Evolutionary conservation across 2,888 invertebrate genomes (phyloP), one percentile per base, ranked within the genome.

Genomic region (Leptarthrus brevirostris): DNA sequence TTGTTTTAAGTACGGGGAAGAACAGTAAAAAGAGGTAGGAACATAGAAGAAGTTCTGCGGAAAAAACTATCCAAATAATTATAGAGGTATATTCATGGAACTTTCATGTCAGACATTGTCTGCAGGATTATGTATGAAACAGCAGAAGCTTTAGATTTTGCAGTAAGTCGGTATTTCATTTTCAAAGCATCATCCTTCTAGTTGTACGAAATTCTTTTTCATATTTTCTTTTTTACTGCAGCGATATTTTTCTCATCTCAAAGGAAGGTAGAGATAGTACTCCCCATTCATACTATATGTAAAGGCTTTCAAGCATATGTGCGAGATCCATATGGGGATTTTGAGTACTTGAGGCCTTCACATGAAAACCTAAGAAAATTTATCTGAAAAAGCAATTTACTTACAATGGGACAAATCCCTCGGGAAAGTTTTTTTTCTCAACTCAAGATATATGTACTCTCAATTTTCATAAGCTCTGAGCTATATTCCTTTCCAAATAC

Each of bases 321-420:
- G 30, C 24, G 26, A 47, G 18, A n/a, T 14, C 34, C 10, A 30
- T 10, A 52, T 56, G 44, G 44, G 44, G 30, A 34, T 18, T 53
- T 34, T 34, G 52, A 53, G 49, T 34, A 70, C 70, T 53, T 53
- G 64, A 70, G 52, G 70, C 18, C 52, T 52, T 22, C 36, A 18
- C 36, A 70, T 34, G 30, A 53, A 36, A 47, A 72, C 56, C 72
- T 56, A 40, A 58, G 47, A 56, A 58, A 58, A 58, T 58, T 58
- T 72, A 72, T 72, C 47, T 49, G 72, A 44, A 24, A 72, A 61
- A 49, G 58, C 49, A 56, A 72, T 72, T 72, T 72, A 58, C 40
- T 72, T 58, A 72, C 72, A 72, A 72, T 72, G 47, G 58, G 72
- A 72, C 36, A 16, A 72, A 58, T 49, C 72, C 47, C 72, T 12